phyloP scores from a whole-genome alignment of 1,140 invertebrate genomes.

The Drosophila micromelanica region DNA sequence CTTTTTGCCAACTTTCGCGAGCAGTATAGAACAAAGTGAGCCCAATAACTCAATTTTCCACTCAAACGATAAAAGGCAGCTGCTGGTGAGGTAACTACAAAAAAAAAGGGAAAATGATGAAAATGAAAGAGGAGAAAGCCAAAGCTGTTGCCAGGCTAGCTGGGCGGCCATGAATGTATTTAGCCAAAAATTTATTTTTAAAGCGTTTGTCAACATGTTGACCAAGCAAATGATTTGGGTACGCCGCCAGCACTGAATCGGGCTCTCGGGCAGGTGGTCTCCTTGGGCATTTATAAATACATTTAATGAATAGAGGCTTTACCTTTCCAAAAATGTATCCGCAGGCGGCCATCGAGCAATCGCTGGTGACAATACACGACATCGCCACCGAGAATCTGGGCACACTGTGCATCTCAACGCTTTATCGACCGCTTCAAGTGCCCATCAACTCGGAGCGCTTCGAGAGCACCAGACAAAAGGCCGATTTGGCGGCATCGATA shows the following conservation, averaged over 20 bases:
- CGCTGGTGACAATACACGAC: slow-evolving; percentile 89
- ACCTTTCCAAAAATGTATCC: slow-evolving; percentile 7
- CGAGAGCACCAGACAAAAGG: slow-evolving; percentile 89
- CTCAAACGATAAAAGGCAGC: slow-evolving; percentile 73
- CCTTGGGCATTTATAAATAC: slow-evolving; percentile 27
- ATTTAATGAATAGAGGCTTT: slow-evolving; percentile 13
- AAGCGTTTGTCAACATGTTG: slow-evolving; percentile 63
- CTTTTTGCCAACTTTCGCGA: slow-evolving; percentile 29
- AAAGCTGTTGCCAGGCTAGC: slow-evolving; percentile 1
- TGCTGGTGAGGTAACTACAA: not conserved
- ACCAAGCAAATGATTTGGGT: slow-evolving; percentile 56
- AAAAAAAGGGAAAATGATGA: too few relatives aligned
- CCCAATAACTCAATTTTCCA: slow-evolving; percentile 77
- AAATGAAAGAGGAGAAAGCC: not conserved
- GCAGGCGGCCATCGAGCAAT: slow-evolving; percentile 88
- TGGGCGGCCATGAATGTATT: slow-evolving; percentile 32
- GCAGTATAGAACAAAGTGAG: slow-evolving; percentile 39
- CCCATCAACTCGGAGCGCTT: slow-evolving; percentile 88
- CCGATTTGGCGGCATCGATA: slow-evolving; percentile 89
- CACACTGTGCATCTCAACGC: slow-evolving; percentile 89
- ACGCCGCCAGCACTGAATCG: not conserved
- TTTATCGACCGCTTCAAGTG: slow-evolving; percentile 88
- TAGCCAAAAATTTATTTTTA: slow-evolving; percentile 66
- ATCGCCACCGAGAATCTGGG: slow-evolving; percentile 89
- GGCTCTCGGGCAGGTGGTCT: not conserved